Conservation (phyloP, 2,797 vertebrate genomes). For the Lepus oiostolus region DNA sequence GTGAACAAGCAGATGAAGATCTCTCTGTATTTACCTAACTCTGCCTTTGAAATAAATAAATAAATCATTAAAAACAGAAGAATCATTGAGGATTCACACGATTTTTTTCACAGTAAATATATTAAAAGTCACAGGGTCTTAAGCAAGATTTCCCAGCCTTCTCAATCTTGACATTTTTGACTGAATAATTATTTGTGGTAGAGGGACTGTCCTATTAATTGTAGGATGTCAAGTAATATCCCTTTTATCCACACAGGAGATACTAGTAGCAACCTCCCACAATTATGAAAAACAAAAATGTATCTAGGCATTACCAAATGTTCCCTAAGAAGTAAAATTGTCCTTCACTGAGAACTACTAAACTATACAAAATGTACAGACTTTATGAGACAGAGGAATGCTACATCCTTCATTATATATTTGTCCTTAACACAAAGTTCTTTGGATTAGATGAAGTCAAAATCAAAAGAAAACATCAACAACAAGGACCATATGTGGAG, state of each 20-base stretch:
- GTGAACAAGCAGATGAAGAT: no score
- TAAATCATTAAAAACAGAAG: neutral
- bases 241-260: neutral
- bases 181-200: neutral
- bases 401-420: neutral
- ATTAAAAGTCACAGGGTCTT: slow-evolving; percentile 39
- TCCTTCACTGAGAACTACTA: neutral
- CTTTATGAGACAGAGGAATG: neutral
- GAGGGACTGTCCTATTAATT: neutral
- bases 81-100: neutral
- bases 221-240: neutral
- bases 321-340: slow-evolving; percentile 7
- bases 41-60: no score
- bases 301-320: slow-evolving; percentile 53
- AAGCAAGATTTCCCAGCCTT: slow-evolving; percentile 22
- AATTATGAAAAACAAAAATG: slow-evolving; percentile 47
- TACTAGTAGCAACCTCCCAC: neutral
- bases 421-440: slow-evolving; percentile 43
- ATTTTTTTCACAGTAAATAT: slow-evolving; percentile 38
- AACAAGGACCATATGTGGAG: neutral
- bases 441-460: slow-evolving; percentile 41
- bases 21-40: no score
- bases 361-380: neutral
- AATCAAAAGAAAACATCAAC: slow-evolving; percentile 49
- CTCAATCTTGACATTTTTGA: neutral